Base-by-base conservation (phyloP, 2,888 invertebrate species). In the Petrolisthes manimaculis region DNA sequence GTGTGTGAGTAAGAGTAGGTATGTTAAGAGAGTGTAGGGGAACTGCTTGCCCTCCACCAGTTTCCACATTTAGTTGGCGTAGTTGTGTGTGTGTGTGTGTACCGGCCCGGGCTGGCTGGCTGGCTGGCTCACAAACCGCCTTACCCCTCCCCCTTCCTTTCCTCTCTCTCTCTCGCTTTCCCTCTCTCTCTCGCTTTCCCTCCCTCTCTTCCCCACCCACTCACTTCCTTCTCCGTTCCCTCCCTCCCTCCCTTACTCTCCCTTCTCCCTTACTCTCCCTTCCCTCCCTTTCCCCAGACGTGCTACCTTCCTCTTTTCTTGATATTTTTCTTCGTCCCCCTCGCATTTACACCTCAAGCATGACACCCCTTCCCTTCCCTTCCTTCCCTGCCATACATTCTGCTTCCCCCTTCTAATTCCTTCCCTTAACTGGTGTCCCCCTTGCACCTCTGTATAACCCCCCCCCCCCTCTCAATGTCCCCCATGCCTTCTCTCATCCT, bases 231-330 rank as follows among this genome's bases (percentile, higher is more conserved):
- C 83, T 78, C 83, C 56, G 53, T 83, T 82, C 71, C 83, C 75
- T 75, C 83, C 75, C 56, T 56, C 81, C 87, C 77, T 86, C 86
- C 81, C 87, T 85, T 79, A 53, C 67, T 79, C 85, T 85, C 51
- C n/a, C 84, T 55, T 61, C 8, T 61, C 55, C 54, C 56, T 9
- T 55, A 4, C 14, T 5, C 54, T 5, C 18, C 3, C 55, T 21
- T 77, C 21, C 24, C 75, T 84, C 75, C 37, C 74, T 75, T 54
- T 78, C 84, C 54, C 84, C 56, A 12, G 78, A 74, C 54, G n/a
- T n/a, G n/a, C 24, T 75, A 21, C 53, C 54, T 21, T 74, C 74
- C 18, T 54, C 53, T 75, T 77, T 77, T 21, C 51, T 37, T 53
- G 67, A 14, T 83, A 24, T 83, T 53, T 71, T 18, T 83, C 69